Percentiles rank a stretch among this genome's conserved stretches.
Evolutionary conservation across 2,888 invertebrate species (phyloP).

Genomic region (Gastracanthus pulcherrimus): DNA sequence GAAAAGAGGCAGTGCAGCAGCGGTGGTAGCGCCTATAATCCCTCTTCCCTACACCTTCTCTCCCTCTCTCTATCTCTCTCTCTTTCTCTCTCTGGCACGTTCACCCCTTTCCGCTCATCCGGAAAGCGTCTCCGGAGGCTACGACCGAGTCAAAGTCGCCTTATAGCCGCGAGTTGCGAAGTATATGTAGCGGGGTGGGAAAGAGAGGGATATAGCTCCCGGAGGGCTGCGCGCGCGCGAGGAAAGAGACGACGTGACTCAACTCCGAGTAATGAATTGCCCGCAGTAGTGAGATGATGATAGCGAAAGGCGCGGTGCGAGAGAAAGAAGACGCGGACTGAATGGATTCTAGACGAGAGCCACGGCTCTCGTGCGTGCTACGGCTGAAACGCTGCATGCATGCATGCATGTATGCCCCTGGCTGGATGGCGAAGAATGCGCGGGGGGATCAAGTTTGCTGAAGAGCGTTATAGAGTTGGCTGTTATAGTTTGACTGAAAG

Average conservation of each 20-base stretch:
- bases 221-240: slow-evolving; percentile 56
- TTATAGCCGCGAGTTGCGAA: slow-evolving; percentile 57
- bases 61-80: slow-evolving; percentile 8
- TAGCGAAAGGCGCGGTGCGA: slow-evolving; percentile 45
- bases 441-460: slow-evolving; percentile 8
- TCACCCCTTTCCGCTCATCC: slow-evolving; percentile 29
- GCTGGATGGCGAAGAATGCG: not conserved
- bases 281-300: slow-evolving; percentile 65
- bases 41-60: no score
- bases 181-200: slow-evolving; percentile 28
- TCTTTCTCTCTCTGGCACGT: not conserved
- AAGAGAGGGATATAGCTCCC: slow-evolving; percentile 57
- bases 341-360: slow-evolving; percentile 6
- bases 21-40: slow-evolving; percentile 3
- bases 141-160: slow-evolving; percentile 17
- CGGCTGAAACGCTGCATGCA: not conserved
- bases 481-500: not conserved
- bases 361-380: not conserved
- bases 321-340: slow-evolving; percentile 30
- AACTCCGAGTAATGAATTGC: slow-evolving; percentile 68
- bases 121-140: slow-evolving; percentile 59
- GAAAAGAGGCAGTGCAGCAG: slow-evolving; percentile 6
- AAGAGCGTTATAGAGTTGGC: not conserved
- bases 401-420: not conserved
- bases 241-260: slow-evolving; percentile 65